Evolutionary conservation across 2,797 vertebrate genomes (phyloP).

Genomic region (Serranus cabrilla): DNA sequence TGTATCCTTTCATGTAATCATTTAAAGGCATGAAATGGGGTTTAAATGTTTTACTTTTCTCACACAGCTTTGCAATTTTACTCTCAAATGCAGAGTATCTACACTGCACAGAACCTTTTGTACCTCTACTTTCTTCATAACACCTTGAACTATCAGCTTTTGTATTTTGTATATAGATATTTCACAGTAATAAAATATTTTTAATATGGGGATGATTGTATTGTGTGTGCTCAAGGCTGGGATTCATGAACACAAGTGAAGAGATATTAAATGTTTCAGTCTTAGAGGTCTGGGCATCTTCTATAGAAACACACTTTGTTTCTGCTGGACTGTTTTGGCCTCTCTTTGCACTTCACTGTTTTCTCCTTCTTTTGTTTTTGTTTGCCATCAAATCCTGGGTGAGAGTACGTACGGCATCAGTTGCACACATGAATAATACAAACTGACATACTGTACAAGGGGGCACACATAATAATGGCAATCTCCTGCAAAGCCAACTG

Average conservation of each 20-base stretch:
- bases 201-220: background rate
- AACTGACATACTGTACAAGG: slow-evolving; percentile 3
- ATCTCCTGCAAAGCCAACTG: background rate
- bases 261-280: background rate
- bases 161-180: background rate
- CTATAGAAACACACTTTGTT: slow-evolving; percentile 10
- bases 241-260: slow-evolving; percentile 6
- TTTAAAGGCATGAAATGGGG: slow-evolving; percentile 1
- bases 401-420: background rate
- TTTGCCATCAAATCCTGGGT: slow-evolving; percentile 11
- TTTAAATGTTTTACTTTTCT: background rate
- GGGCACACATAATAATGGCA: background rate
- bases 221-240: background rate
- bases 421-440: slow-evolving; percentile 19
- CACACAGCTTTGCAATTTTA: background rate
- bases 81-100: background rate
- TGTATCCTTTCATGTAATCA: background rate
- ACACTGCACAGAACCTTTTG: background rate
- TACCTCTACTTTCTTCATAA: background rate
- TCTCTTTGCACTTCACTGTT: slow-evolving; percentile 11
- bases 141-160: background rate
- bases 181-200: background rate
- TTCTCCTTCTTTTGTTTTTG: slow-evolving; percentile 8
- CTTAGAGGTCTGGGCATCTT: slow-evolving; percentile 2
- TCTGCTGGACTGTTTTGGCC: slow-evolving; percentile 14